phyloP scores from a whole-genome alignment of 2,888 invertebrate species.

The Euplagia quadripunctaria region DNA sequence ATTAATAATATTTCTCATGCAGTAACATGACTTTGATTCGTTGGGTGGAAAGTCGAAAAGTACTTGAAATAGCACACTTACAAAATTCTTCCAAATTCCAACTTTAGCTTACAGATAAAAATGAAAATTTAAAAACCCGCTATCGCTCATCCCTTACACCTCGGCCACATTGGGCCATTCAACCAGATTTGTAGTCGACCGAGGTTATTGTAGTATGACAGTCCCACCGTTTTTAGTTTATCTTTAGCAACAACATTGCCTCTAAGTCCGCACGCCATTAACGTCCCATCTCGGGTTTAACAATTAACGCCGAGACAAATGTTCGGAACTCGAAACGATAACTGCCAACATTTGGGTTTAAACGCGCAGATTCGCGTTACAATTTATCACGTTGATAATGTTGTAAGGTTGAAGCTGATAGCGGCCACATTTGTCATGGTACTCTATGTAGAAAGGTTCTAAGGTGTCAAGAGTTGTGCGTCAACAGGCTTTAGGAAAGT shows the following conservation, averaged over 20 bases:
- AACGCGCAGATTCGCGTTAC: constrained; percentile 29
- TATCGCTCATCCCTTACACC: constrained; percentile 31
- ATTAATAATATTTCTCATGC: too few relatives aligned
- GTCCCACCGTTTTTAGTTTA: constrained; percentile 73
- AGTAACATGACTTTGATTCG: too few relatives aligned
- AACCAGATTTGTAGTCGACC: constrained; percentile 74
- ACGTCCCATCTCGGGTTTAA: constrained; percentile 44
- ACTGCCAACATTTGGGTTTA: constrained; percentile 44
- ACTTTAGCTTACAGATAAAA: too few relatives aligned
- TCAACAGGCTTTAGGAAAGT: constrained; percentile 15
- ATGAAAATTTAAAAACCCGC: constrained; percentile 24
- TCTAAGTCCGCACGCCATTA: constrained; percentile 45
- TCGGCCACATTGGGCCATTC: constrained; percentile 53
- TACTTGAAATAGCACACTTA: too few relatives aligned
- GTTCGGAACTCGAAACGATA: constrained; percentile 46
- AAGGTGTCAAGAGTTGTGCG: background rate
- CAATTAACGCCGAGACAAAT: constrained; percentile 51
- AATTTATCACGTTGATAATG: constrained; percentile 50
- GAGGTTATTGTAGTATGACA: constrained; percentile 67
- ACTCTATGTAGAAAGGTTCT: constrained; percentile 22
- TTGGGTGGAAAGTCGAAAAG: too few relatives aligned
- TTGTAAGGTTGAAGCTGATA: constrained; percentile 41
- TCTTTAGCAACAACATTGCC: constrained; percentile 57
- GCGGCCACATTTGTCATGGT: constrained; percentile 34
- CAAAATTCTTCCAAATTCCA: too few relatives aligned